These are phyloP conservation scores for Marmota flaviventris DNA, from an alignment of 2,113 vertebrate species.

Conservation along the genomic window DNA sequence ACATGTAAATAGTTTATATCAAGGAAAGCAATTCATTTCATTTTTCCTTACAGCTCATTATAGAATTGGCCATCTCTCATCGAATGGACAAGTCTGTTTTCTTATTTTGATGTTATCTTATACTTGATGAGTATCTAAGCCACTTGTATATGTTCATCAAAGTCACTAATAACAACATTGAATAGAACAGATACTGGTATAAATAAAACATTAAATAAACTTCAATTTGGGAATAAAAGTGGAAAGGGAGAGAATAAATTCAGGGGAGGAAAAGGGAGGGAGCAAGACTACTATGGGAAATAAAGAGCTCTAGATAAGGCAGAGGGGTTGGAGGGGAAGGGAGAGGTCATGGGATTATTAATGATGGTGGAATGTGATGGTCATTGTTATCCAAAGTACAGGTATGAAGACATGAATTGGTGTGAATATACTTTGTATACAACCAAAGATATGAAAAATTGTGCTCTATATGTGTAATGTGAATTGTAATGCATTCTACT, in stretches of 20 bases:
- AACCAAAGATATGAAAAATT: no score
- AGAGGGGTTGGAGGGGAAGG: no score
- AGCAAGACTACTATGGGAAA: background rate
- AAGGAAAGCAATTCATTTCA: background rate
- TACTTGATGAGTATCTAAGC: background rate
- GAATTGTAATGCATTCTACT: no score
- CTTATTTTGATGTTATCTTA: background rate
- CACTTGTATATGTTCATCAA: background rate
- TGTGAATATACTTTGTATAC: no score
- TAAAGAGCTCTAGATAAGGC: background rate
- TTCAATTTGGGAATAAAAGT: background rate
- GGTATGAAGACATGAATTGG: no score
- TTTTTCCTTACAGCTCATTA: background rate
- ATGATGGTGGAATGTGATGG: no score
- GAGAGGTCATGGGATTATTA: no score
- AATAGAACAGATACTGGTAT: background rate
- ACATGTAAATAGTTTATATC: background rate
- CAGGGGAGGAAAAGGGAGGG: background rate
- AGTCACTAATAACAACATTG: background rate
- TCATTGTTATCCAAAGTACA: no score
- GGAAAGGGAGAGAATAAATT: background rate
- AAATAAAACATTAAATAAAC: background rate
- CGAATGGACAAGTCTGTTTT: background rate
- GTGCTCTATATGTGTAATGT: no score
- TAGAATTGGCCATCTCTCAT: background rate